Evolutionary conservation across 1,140 invertebrate species (phyloP), one percentile per base, ranked within the genome.

Genomic region (Stegodyphus dumicola): DNA sequence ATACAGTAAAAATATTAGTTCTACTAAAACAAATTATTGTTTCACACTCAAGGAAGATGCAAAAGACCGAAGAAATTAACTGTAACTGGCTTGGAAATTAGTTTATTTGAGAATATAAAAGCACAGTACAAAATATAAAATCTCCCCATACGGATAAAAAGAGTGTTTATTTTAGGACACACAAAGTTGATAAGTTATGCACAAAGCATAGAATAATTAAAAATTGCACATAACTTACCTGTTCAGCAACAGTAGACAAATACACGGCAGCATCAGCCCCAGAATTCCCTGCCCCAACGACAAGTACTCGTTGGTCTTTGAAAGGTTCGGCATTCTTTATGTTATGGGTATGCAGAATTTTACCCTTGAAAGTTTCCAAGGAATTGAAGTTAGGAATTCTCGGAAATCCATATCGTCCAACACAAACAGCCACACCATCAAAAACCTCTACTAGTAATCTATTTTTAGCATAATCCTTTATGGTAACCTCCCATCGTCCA

Each of bases 281-380:
- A 13, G 93, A 93, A 88, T 93, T 93, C 9, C 92, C 92, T 65
- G 93, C 90, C 18, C 92, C 92, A 49, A 93, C 87, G 7, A 93
- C 89, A 18, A 93, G 87, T 10, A 92, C 90, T 48, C 87, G 88
- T 87, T 91, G 90, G 56, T 89, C 90, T 83, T 91, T 89, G 85
- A 89, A 91, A 9, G 89, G 88, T 11, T 85, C 77, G 18, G 85
- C 80, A 65, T 87, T 88, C 64, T 88, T 88, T 86, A 92, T 92
- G 13, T 90, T 88, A 17, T 92, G 90, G 6, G 92, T 90, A 85
- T 93, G 92, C 7, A 93, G 81, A 11, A 89, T 87, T 77, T 89
- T 87, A 3, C 92, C 92, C 77, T 90, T 88, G 87, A 93, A 93
- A 9, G 88, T 88, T 86, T 70, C 90, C 90, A 78, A 88, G 88